Evolutionary conservation across 2,797 vertebrate species (phyloP).

Genomic region (Malacoctenus gilli): DNA sequence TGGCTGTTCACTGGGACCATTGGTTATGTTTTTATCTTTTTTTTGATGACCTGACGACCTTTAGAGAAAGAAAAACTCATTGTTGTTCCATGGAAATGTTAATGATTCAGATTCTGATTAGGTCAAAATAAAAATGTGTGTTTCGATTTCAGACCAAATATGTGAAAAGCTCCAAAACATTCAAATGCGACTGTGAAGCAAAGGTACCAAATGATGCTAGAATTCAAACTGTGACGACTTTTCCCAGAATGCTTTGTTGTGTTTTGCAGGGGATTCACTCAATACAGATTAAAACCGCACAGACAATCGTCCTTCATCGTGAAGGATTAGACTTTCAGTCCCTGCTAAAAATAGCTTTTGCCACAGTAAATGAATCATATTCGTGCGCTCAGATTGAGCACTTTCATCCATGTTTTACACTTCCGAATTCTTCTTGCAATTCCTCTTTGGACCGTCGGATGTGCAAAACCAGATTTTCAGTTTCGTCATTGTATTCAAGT

Average conservation of each 20-base stretch:
- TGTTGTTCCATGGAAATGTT: too few species aligned
- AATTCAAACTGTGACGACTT: not conserved
- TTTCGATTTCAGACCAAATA: too few species aligned
- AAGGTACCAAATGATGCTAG: not conserved
- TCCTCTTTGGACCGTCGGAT: constrained; percentile 20
- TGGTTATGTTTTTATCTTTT: too few species aligned
- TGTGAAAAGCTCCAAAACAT: too few species aligned
- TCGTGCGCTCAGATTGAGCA: constrained; percentile 19
- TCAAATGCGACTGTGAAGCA: too few species aligned
- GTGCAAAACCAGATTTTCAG: constrained; percentile 18
- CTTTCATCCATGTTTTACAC: too few species aligned
- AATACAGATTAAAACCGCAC: constrained; percentile 25
- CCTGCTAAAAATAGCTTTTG: constrained; percentile 37
- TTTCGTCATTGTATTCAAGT: constrained; percentile 6
- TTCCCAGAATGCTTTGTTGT: constrained; percentile 4
- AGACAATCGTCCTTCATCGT: constrained; percentile 28
- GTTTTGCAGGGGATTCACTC: constrained; percentile 2
- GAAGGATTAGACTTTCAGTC: constrained; percentile 30
- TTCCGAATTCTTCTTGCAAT: constrained; percentile 24
- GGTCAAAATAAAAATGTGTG: too few species aligned
- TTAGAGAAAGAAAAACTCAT: too few species aligned
- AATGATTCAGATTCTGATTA: too few species aligned
- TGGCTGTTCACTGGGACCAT: too few species aligned
- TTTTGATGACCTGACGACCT: too few species aligned
- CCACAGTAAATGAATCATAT: constrained; percentile 27